These are phyloP conservation scores for Gavia stellata DNA, from an alignment of 2,113 vertebrate genomes.

Conservation along the genomic window DNA sequence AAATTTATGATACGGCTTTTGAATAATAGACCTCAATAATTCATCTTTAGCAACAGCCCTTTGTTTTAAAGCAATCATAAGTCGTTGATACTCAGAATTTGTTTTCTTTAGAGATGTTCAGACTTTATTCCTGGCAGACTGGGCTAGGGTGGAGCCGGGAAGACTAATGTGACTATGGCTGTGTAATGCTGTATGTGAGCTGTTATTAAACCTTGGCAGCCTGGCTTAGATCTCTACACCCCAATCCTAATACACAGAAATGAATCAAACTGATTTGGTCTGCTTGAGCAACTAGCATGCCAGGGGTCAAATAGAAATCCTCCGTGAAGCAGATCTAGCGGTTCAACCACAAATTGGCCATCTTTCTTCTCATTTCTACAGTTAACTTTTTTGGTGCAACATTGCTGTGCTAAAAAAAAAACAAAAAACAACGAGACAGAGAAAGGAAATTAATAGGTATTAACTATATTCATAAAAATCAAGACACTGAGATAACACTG, in stretches of 20 bases:
- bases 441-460: not conserved
- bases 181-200: not conserved
- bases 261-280: not conserved
- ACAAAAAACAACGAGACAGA: not conserved
- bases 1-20: not conserved
- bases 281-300: not conserved
- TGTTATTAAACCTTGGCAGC: not conserved
- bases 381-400: not conserved
- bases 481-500: not conserved
- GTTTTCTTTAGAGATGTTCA: not conserved
- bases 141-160: not conserved
- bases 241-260: not conserved
- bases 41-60: not conserved
- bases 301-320: slow-evolving; percentile 12
- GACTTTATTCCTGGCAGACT: not conserved
- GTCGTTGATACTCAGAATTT: not conserved
- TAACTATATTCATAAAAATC: not conserved
- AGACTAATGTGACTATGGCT: not conserved
- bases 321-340: not conserved
- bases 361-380: not conserved
- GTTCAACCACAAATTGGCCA: not conserved
- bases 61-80: not conserved
- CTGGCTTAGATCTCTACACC: not conserved
- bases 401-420: not conserved
- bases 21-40: not conserved